Percentiles rank a stretch among this genome's conserved stretches.
These are phyloP conservation scores for Leuciscus idus DNA, from an alignment of 2,113 vertebrate species.

Conservation along the genomic window DNA sequence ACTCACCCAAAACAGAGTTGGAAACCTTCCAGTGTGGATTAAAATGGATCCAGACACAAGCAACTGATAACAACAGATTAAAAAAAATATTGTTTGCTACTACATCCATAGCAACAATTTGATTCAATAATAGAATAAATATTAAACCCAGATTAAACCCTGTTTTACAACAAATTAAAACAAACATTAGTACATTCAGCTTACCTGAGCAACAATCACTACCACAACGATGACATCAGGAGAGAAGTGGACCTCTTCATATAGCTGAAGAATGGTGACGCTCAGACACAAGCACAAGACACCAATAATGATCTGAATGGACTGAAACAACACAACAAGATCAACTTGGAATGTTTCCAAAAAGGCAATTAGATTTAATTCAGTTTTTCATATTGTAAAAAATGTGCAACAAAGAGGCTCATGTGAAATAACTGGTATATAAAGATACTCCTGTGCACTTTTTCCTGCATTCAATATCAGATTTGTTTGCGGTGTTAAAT, in stretches of 20 bases:
- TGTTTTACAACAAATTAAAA: neutral
- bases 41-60: slow-evolving; percentile 75
- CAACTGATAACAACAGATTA: slow-evolving; percentile 62
- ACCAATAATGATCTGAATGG: slow-evolving; percentile 77
- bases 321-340: slow-evolving; percentile 56
- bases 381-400: neutral
- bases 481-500: neutral
- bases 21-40: slow-evolving; percentile 75
- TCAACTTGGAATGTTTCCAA: neutral
- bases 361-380: neutral
- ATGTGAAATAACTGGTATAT: neutral
- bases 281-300: slow-evolving; percentile 76
- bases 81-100: neutral
- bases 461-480: neutral
- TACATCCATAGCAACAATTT: neutral
- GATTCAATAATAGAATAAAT: neutral
- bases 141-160: neutral
- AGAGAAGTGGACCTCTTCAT: slow-evolving; percentile 75
- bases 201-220: slow-evolving; percentile 75
- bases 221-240: slow-evolving; percentile 73
- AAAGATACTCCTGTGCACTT: neutral
- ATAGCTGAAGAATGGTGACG: slow-evolving; percentile 73
- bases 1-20: slow-evolving; percentile 78
- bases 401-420: neutral
- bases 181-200: neutral